A percentile compares a stretch with the other conserved stretches of the same genome.
These are phyloP conservation scores for Drosophila antonietae DNA, from an alignment of 2,888 invertebrate species.

Conservation along the genomic window DNA sequence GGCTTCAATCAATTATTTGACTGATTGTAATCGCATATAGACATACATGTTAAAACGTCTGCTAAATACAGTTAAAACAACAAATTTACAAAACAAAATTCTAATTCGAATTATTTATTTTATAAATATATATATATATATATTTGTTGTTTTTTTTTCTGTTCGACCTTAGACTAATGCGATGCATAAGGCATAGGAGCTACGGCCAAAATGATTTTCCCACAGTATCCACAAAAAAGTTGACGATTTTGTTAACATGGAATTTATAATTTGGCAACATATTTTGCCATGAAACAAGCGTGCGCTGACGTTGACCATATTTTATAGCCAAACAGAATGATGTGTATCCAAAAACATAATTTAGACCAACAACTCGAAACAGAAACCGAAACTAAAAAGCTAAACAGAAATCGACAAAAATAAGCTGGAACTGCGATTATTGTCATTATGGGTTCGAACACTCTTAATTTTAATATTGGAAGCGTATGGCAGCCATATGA, in stretches of 20 bases:
- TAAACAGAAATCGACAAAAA: slow-evolving; percentile 31
- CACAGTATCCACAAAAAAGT: slow-evolving; percentile 60
- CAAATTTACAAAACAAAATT: slow-evolving; percentile 1
- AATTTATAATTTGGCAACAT: slow-evolving; percentile 80
- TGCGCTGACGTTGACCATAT: slow-evolving; percentile 63
- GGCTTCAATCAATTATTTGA: background rate
- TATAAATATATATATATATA: background rate
- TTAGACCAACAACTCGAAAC: slow-evolving; percentile 50
- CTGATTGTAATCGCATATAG: background rate
- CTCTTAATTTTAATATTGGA: slow-evolving; percentile 64
- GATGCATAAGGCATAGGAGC: slow-evolving; percentile 13
- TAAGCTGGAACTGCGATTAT: slow-evolving; percentile 60
- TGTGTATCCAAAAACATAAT: slow-evolving; percentile 60
- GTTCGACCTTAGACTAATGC: slow-evolving; percentile 24
- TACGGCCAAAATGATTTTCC: slow-evolving; percentile 69
- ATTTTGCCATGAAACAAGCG: slow-evolving; percentile 73
- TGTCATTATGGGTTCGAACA: slow-evolving; percentile 58
- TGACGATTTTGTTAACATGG: slow-evolving; percentile 80
- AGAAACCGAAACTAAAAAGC: background rate
- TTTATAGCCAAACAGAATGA: slow-evolving; percentile 53
- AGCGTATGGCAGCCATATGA: slow-evolving; percentile 46
- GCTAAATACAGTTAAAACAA: background rate
- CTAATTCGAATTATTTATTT: slow-evolving; percentile 7
- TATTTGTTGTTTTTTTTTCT: background rate
- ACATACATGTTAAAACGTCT: background rate